Evolutionary conservation across 2,797 vertebrate genomes (phyloP).

Genomic region (Brachymystax lenok): DNA sequence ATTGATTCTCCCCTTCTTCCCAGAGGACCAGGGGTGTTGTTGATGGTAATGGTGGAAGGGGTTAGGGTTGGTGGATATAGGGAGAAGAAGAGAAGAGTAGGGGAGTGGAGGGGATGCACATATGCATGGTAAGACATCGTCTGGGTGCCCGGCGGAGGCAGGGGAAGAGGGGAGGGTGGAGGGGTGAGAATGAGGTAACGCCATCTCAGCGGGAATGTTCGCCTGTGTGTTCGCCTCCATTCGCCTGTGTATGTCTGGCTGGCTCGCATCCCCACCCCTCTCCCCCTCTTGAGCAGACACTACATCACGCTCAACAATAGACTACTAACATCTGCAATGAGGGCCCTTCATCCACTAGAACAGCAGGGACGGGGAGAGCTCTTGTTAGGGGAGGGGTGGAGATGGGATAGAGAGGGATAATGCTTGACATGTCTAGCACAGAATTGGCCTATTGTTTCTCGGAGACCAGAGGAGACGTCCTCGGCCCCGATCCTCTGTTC

Average conservation of each 20-base stretch:
- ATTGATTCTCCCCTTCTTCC: slow-evolving; percentile 38
- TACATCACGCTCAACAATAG: slow-evolving; percentile 57
- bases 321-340: slow-evolving; percentile 63
- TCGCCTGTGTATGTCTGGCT: slow-evolving; percentile 35
- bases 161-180: neutral
- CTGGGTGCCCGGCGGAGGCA: slow-evolving; percentile 29
- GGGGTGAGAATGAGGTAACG: slow-evolving; percentile 47
- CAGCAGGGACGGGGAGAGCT: slow-evolving; percentile 26
- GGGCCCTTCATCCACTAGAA: slow-evolving; percentile 53
- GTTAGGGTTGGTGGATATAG: slow-evolving; percentile 3
- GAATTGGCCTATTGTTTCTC: slow-evolving; percentile 29
- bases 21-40: slow-evolving; percentile 27
- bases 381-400: slow-evolving; percentile 6
- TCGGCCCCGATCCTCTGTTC: slow-evolving; percentile 44
- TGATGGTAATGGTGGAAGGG: slow-evolving; percentile 12
- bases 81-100: neutral
- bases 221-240: no score
- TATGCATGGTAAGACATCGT: neutral
- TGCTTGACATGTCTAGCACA: neutral
- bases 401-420: slow-evolving; percentile 5
- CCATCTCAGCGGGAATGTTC: slow-evolving; percentile 19
- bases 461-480: slow-evolving; percentile 19
- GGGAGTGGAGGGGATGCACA: neutral
- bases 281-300: slow-evolving; percentile 27
- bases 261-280: slow-evolving; percentile 29